Conservation (phyloP, 1,140 invertebrate genomes). For the Drosophila aff. region DNA sequence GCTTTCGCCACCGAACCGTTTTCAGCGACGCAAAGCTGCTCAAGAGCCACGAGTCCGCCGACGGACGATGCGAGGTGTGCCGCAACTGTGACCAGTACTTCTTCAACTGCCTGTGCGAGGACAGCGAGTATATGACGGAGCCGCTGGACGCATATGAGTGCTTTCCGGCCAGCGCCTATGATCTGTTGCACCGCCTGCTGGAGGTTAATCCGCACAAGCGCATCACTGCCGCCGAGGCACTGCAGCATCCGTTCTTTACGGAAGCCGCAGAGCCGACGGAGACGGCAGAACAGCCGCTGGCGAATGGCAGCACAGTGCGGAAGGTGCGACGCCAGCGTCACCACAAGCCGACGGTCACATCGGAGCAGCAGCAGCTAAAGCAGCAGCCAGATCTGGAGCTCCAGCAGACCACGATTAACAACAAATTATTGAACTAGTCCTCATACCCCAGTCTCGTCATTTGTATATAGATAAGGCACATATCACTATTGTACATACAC, state of each 20-base stretch:
- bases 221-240: conserved; percentile 98
- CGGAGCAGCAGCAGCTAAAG: conserved; percentile 17
- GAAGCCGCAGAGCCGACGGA: conserved; percentile 8
- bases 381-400: conserved; percentile 5
- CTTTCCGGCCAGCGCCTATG: conserved; percentile 91
- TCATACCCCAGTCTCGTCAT: conserved; percentile 19
- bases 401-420: conserved; percentile 36
- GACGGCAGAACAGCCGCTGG: background rate
- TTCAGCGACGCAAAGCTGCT: conserved; percentile 64
- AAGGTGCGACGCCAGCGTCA: conserved; percentile 22
- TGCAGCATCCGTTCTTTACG: conserved; percentile 95
- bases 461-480: conserved; percentile 34
- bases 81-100: conserved; percentile 83
- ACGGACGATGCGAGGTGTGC: conserved; percentile 74
- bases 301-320: background rate
- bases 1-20: conserved; percentile 80
- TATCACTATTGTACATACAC: conserved; percentile 42
- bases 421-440: conserved; percentile 72
- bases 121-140: conserved; percentile 64
- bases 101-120: conserved; percentile 78
- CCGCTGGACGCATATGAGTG: conserved; percentile 74
- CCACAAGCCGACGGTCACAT: conserved; percentile 26
- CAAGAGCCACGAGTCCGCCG: conserved; percentile 56
- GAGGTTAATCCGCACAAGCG: conserved; percentile 99
- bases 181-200: conserved; percentile 99